phyloP scores from a whole-genome alignment of 2,113 vertebrate genomes.

The Megalops atlanticus region DNA sequence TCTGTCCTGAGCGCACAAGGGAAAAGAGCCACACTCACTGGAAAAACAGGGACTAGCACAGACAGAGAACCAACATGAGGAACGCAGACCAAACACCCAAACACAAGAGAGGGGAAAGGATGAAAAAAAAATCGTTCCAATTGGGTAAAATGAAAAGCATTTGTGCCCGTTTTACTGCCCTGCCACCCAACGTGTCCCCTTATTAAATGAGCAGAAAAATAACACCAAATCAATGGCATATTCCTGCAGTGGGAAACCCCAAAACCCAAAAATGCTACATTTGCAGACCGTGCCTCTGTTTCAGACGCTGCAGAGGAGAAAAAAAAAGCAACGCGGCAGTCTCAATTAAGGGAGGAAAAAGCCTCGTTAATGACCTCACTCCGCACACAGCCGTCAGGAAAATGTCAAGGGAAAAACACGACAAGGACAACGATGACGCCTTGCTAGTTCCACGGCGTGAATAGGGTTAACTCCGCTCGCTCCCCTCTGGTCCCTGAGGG shows the following conservation, averaged over 20 bases:
- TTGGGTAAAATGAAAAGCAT: not conserved
- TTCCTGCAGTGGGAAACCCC: not conserved
- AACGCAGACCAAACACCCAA: no score
- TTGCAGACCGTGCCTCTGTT: not conserved
- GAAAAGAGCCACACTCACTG: not conserved
- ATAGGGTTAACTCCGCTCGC: slow-evolving; percentile 42
- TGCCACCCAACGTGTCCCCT: slow-evolving; percentile 5
- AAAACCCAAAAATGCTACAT: not conserved
- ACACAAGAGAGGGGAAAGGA: no score
- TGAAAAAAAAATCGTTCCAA: not conserved
- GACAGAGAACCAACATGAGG: not conserved
- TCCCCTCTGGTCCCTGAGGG: not conserved
- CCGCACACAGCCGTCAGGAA: not conserved
- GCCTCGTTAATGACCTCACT: not conserved
- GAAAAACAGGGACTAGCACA: not conserved
- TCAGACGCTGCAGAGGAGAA: not conserved
- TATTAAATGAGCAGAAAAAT: not conserved
- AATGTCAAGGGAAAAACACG: not conserved
- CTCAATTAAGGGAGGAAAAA: not conserved
- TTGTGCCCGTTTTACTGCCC: not conserved
- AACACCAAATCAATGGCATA: not conserved
- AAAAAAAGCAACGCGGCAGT: not conserved
- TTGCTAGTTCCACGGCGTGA: no score
- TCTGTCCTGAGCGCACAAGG: not conserved
- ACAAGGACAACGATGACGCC: not conserved